Evolutionary conservation across 2,797 vertebrate species (phyloP).

Genomic region (Malacoctenus gilli): DNA sequence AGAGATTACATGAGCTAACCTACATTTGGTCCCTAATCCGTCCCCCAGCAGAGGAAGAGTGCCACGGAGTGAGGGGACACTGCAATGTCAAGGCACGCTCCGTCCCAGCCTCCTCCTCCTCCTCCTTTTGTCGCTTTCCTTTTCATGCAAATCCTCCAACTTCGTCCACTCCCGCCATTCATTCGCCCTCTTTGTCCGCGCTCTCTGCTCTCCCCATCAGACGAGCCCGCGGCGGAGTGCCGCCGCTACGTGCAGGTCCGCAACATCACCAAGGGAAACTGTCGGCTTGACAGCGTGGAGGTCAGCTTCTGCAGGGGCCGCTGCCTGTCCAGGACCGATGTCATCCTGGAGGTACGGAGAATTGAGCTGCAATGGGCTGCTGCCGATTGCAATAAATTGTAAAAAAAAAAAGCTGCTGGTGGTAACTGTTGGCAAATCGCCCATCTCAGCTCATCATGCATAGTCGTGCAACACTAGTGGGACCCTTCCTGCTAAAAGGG

Average conservation of each 20-base stretch:
- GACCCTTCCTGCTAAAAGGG: too few relatives aligned
- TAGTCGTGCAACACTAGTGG: too few relatives aligned
- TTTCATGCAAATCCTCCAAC: slow-evolving; percentile 29
- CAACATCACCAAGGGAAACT: slow-evolving; percentile 89
- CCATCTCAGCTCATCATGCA: too few relatives aligned
- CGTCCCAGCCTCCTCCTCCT: too few relatives aligned
- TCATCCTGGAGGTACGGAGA: slow-evolving; percentile 86
- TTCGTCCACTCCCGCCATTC: not conserved
- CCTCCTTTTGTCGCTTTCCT: slow-evolving; percentile 8
- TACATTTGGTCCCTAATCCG: slow-evolving; percentile 50
- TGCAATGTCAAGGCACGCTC: slow-evolving; percentile 61
- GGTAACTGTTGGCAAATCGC: too few relatives aligned
- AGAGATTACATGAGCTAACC: slow-evolving; percentile 59
- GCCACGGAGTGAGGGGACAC: slow-evolving; percentile 30
- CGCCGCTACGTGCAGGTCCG: slow-evolving; percentile 82
- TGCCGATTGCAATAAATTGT: too few relatives aligned
- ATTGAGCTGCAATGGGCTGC: not conserved
- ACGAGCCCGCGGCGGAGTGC: slow-evolving; percentile 77
- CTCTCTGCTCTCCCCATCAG: slow-evolving; percentile 57
- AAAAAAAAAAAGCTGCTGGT: too few relatives aligned
- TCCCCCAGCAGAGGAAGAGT: slow-evolving; percentile 50
- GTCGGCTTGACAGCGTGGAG: slow-evolving; percentile 86
- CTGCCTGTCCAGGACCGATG: slow-evolving; percentile 86
- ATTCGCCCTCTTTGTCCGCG: not conserved
- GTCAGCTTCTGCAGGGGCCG: slow-evolving; percentile 90